These are phyloP conservation scores for Ochropleura plecta DNA, from an alignment of 2,888 invertebrate genomes.

Conservation along the genomic window DNA sequence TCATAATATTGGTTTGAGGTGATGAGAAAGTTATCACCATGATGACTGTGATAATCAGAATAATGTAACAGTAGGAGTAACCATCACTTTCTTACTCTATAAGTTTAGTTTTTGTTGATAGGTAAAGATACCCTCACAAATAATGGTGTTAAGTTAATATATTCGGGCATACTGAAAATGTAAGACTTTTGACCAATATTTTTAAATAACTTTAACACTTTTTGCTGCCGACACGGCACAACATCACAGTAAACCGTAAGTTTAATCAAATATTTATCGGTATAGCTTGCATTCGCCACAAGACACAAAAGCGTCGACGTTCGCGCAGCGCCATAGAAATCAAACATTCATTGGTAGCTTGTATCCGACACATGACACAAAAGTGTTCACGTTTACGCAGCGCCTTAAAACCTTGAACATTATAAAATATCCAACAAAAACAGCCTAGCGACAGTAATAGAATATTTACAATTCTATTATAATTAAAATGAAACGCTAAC, in stretches of 20 bases:
- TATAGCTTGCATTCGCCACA: no score
- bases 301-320: no score
- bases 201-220: neutral
- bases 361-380: no score
- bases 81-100: neutral
- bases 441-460: neutral
- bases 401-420: neutral
- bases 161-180: neutral
- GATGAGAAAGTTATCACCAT: neutral
- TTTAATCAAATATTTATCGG: no score
- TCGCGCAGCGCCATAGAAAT: no score
- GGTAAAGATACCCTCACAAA: no score
- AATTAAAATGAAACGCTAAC: conserved; percentile 38
- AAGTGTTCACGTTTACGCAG: no score
- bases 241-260: no score
- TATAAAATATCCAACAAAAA: neutral
- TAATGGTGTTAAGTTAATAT: neutral
- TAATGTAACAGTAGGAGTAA: neutral
- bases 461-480: conserved; percentile 10
- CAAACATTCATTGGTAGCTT: no score
- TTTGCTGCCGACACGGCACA: no score
- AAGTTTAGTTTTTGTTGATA: neutral
- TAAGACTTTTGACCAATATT: neutral
- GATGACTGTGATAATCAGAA: neutral
- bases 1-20: conserved; percentile 27